These are phyloP conservation scores for Gobionotothen gibberifrons DNA, from an alignment of 2,797 vertebrate genomes.

Conservation along the genomic window DNA sequence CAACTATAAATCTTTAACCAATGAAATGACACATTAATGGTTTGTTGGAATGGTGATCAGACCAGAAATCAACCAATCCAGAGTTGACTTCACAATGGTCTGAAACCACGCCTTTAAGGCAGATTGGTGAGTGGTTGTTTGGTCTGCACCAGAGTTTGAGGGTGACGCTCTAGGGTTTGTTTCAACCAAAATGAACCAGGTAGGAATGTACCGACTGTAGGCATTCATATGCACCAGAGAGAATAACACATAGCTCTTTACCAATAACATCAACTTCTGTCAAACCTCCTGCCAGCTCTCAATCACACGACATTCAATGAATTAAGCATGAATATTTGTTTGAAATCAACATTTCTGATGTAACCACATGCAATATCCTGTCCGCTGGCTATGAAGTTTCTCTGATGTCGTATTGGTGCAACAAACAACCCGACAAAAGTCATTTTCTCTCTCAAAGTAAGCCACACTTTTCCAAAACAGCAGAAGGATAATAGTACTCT, in stretches of 20 bases:
- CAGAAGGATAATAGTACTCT: slow-evolving; percentile 30
- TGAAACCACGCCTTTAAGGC: not conserved
- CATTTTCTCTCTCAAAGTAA: slow-evolving; percentile 49
- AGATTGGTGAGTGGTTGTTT: not conserved
- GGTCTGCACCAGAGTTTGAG: not conserved
- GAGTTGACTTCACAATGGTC: not conserved
- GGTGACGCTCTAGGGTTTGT: not conserved
- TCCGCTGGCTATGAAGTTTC: not conserved
- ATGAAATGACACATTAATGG: not conserved
- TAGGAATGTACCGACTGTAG: not conserved
- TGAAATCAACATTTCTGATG: slow-evolving; percentile 33
- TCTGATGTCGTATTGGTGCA: not conserved
- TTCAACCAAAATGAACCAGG: not conserved
- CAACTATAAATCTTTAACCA: not conserved
- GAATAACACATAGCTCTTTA: not conserved
- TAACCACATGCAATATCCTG: slow-evolving; percentile 22
- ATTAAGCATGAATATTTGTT: not conserved
- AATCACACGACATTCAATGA: not conserved
- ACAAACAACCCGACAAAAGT: slow-evolving; percentile 10
- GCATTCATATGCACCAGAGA: not conserved
- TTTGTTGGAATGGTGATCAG: not conserved
- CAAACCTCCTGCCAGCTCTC: not conserved
- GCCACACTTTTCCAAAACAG: slow-evolving; percentile 38
- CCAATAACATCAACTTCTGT: slow-evolving; percentile 1
- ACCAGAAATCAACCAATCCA: not conserved